Conservation (phyloP, 2,888 invertebrate species). For the Pandemis corylana region DNA sequence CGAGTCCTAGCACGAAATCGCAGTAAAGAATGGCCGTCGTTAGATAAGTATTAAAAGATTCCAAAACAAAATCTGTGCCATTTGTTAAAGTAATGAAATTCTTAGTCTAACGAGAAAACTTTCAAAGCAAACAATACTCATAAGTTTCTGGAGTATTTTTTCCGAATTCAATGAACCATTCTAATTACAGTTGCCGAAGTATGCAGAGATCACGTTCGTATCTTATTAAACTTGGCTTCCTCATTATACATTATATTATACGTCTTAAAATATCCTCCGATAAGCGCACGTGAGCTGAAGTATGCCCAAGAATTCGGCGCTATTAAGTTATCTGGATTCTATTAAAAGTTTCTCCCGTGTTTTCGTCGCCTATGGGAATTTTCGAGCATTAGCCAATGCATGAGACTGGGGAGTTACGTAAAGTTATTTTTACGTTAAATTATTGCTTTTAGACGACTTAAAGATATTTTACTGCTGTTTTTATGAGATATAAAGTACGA, state of each 20-base stretch:
- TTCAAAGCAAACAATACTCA: background rate
- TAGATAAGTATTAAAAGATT: constrained; percentile 1
- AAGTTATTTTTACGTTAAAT: constrained; percentile 31
- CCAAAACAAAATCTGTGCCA: background rate
- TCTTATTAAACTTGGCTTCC: constrained; percentile 22
- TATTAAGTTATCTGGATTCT: constrained; percentile 53
- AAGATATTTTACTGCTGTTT: constrained; percentile 8
- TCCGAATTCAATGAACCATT: background rate
- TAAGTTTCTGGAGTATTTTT: constrained; percentile 13
- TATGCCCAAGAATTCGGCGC: constrained; percentile 48
- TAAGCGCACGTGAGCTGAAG: constrained; percentile 31
- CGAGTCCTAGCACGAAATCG: constrained; percentile 17
- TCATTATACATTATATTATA: background rate
- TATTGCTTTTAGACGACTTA: constrained; percentile 16
- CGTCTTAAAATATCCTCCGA: constrained; percentile 16
- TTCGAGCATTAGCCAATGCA: constrained; percentile 4
- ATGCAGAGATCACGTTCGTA: constrained; percentile 9
- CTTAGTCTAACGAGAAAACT: constrained; percentile 8
- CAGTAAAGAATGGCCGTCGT: constrained; percentile 12
- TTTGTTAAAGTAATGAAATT: background rate
- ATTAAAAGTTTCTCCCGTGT: constrained; percentile 55
- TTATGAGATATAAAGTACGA: background rate
- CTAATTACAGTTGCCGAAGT: constrained; percentile 19
- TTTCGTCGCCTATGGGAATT: constrained; percentile 27
- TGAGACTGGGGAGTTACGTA: constrained; percentile 10